A percentile compares a stretch with the other conserved stretches of the same genome.
These are phyloP conservation scores for Listronotus bonariensis DNA, from an alignment of 1,140 invertebrate genomes.

Conservation along the genomic window DNA sequence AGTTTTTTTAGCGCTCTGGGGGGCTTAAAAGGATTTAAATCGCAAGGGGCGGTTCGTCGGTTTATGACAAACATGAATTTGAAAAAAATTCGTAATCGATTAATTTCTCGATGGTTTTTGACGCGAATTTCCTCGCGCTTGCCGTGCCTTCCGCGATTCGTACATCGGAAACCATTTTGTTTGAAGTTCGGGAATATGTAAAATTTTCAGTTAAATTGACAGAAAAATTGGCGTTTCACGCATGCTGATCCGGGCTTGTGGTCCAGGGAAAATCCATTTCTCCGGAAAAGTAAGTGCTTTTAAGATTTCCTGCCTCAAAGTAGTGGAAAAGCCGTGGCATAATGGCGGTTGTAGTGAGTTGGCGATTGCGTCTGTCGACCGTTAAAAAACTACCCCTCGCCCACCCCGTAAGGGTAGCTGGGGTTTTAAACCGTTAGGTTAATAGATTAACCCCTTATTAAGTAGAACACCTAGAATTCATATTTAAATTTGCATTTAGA, in stretches of 20 bases:
- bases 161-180: slow-evolving; percentile 54
- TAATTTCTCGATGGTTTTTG: slow-evolving; percentile 41
- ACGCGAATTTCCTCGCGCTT: slow-evolving; percentile 36
- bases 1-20: slow-evolving; percentile 35
- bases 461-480: slow-evolving; percentile 18
- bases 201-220: slow-evolving; percentile 40
- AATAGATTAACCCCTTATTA: slow-evolving; percentile 8
- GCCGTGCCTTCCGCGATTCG: slow-evolving; percentile 45
- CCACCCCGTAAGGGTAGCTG: slow-evolving; percentile 5
- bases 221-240: slow-evolving; percentile 23
- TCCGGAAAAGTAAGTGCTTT: slow-evolving; percentile 35
- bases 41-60: background rate
- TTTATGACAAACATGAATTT: slow-evolving; percentile 18
- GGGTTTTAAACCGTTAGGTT: slow-evolving; percentile 11
- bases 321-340: slow-evolving; percentile 21
- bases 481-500: background rate
- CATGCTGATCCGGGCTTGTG: slow-evolving; percentile 16
- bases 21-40: slow-evolving; percentile 17
- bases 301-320: slow-evolving; percentile 15
- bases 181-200: slow-evolving; percentile 47
- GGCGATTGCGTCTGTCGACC: slow-evolving; percentile 26
- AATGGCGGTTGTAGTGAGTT: slow-evolving; percentile 42
- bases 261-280: slow-evolving; percentile 10
- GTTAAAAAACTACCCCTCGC: slow-evolving; percentile 35
- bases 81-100: slow-evolving; percentile 17